Conservation (phyloP, 1,140 invertebrate species). For the Hypsibius dujardini region DNA sequence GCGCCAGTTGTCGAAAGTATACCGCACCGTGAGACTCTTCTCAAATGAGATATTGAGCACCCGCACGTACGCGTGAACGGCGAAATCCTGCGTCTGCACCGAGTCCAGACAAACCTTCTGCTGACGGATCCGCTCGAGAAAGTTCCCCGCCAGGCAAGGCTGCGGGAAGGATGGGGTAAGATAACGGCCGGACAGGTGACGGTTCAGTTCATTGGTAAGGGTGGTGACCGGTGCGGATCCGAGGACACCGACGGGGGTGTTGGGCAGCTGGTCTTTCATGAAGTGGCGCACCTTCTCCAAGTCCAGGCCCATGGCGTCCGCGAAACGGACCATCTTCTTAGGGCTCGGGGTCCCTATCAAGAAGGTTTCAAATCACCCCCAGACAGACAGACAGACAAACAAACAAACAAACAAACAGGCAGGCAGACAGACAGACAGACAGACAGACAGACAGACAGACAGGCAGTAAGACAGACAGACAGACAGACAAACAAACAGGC, state of each 20-base stretch:
- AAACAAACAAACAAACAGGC: too few relatives aligned
- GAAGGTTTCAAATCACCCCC: too few relatives aligned
- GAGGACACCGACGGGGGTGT: background rate
- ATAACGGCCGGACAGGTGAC: conserved; percentile 27
- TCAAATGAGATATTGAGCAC: conserved; percentile 77
- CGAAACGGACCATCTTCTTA: conserved; percentile 87
- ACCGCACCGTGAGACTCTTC: conserved; percentile 69
- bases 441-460: too few relatives aligned
- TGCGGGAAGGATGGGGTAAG: conserved; percentile 62
- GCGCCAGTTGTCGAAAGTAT: conserved; percentile 65
- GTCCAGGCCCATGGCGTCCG: conserved; percentile 77
- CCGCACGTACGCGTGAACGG: conserved; percentile 63
- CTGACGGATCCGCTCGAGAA: conserved; percentile 53
- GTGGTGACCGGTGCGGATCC: background rate
- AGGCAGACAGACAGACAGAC: too few relatives aligned
- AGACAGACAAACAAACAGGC: too few relatives aligned
- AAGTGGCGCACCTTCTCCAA: conserved; percentile 73
- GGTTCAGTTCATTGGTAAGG: conserved; percentile 25
- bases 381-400: too few relatives aligned
- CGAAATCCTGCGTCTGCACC: conserved; percentile 45
- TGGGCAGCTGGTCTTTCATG: conserved; percentile 31
- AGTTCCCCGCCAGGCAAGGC: conserved; percentile 52
- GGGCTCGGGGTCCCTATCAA: conserved; percentile 31
- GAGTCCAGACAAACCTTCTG: conserved; percentile 62
- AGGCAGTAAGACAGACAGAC: too few relatives aligned